A percentile compares a stretch with the other conserved stretches of the same genome.
phyloP scores from a whole-genome alignment of 2,797 vertebrate genomes.

The Pogonophryne albipinna region DNA sequence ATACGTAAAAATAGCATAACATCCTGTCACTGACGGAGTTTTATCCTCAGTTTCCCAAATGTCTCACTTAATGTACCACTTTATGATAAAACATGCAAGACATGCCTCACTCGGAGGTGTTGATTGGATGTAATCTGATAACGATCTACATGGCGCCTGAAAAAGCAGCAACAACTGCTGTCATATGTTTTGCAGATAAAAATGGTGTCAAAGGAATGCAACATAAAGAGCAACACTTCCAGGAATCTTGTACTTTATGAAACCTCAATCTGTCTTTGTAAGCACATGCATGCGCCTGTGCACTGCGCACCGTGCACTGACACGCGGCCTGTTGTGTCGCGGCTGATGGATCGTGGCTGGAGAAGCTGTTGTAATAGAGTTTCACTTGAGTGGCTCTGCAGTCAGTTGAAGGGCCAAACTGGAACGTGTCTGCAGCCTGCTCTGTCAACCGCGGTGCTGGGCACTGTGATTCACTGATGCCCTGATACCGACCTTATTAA shows the following conservation, averaged over 20 bases:
- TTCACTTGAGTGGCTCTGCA: conserved; percentile 79
- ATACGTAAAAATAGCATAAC: no score
- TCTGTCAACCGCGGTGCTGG: conserved; percentile 68
- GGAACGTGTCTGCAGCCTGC: conserved; percentile 57
- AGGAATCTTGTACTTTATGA: conserved; percentile 57
- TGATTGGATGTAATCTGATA: conserved; percentile 64
- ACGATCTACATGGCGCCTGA: conserved; percentile 32
- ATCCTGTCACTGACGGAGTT: conserved; percentile 20
- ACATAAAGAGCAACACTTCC: conserved; percentile 56
- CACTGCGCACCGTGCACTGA: background rate
- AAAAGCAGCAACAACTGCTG: conserved; percentile 45
- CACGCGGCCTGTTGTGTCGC: conserved; percentile 40
- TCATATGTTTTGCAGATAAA: conserved; percentile 54
- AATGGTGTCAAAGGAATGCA: conserved; percentile 41
- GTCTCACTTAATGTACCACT: conserved; percentile 41
- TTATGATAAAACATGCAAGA: conserved; percentile 52
- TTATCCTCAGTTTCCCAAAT: conserved; percentile 25
- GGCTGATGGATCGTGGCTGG: conserved; percentile 76
- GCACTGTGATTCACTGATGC: conserved; percentile 74
- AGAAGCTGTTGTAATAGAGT: conserved; percentile 80
- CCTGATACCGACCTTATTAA: conserved; percentile 56
- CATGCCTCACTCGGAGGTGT: conserved; percentile 56
- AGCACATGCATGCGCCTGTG: background rate
- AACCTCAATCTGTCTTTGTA: conserved; percentile 47
- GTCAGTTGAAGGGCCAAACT: conserved; percentile 75